Conservation (phyloP, 2,797 vertebrate species). For the Siniperca scherzeri region DNA sequence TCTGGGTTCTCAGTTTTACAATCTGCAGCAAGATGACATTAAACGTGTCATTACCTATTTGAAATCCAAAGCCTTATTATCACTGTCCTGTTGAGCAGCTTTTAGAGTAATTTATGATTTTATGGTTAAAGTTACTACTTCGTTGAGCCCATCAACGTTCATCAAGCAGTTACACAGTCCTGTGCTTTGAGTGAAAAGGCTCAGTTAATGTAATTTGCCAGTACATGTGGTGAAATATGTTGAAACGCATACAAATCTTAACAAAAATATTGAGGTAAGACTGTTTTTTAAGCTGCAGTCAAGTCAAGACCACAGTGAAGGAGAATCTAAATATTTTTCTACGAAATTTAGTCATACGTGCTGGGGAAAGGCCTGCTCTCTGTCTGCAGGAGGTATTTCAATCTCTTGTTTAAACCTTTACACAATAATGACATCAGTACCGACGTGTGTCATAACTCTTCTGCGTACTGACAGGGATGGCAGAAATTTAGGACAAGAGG, state of each 20-base stretch:
- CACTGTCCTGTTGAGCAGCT: conserved; percentile 27
- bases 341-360: conserved; percentile 53
- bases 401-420: conserved; percentile 56
- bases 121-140: conserved; percentile 34
- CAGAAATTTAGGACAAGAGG: conserved; percentile 63
- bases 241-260: conserved; percentile 5
- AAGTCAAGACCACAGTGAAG: conserved; percentile 17
- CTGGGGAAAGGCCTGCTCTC: conserved; percentile 31
- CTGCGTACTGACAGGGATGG: conserved; percentile 56
- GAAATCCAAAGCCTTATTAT: conserved; percentile 38
- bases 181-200: conserved; percentile 9
- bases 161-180: conserved; percentile 20
- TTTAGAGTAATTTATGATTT: conserved; percentile 36
- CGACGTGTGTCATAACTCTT: conserved; percentile 58
- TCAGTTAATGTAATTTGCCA: conserved; percentile 27
- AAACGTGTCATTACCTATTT: conserved; percentile 45
- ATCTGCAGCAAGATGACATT: conserved; percentile 40
- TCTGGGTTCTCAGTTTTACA: conserved; percentile 41
- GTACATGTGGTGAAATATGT: conserved; percentile 40
- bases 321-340: conserved; percentile 54
- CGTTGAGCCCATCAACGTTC: conserved; percentile 9
- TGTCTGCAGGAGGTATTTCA: conserved; percentile 63
- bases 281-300: conserved; percentile 13
- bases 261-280: conserved; percentile 25
- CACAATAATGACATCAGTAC: conserved; percentile 65